Base-by-base conservation (phyloP, 2,888 invertebrate species). In the Thecophora atra region DNA sequence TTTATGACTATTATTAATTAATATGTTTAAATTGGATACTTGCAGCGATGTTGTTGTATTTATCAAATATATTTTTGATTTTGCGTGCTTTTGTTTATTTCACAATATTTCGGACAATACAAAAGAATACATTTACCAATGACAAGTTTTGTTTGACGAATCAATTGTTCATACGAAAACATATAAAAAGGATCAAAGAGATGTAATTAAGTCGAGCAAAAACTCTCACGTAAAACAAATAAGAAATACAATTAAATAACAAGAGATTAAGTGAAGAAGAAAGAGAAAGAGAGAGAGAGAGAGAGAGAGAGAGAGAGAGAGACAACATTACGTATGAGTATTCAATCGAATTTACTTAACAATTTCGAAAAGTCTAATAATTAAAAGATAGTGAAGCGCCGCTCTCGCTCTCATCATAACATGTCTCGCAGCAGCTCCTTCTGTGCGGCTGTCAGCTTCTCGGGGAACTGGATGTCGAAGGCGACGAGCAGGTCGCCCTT, bases 381-480 rank as follows among this genome's bases (percentile, higher is more conserved):
- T 37, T 54, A 21, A 13, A 21, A 7, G 26, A 28, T 15, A 17
- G 28, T 15, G 15, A 17, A 19, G 13, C 51, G 51, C 19, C 26
- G 17, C 56, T n/a, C 52, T 15, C 26, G 15, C 51, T 72, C 79
- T 77, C 76, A 82, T 83, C 94, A 94, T 88, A 96, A 89, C 81
- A 94, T 93, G 84, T 97, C 97, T 85, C 91, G 91, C 72, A 98
- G 88, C 85, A 97, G 93, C 87, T 97, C 96, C 88, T 94, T 97
- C 72, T 92, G 92, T 82, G 92, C 91, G 82, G 92, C 90, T 78
- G 93, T 90, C 79, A 97, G 87, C 77, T 91, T 90, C 71, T 96
- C 95, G 0, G 98, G 98, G 88, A 98, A 99, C 86, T 93, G 93
- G 84, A 99, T 96, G 88, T 98, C 97, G 85, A 99, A 99, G 75